Evolutionary conservation across 1,140 invertebrate genomes (phyloP).

Genomic region (Drosophila baimaii): DNA sequence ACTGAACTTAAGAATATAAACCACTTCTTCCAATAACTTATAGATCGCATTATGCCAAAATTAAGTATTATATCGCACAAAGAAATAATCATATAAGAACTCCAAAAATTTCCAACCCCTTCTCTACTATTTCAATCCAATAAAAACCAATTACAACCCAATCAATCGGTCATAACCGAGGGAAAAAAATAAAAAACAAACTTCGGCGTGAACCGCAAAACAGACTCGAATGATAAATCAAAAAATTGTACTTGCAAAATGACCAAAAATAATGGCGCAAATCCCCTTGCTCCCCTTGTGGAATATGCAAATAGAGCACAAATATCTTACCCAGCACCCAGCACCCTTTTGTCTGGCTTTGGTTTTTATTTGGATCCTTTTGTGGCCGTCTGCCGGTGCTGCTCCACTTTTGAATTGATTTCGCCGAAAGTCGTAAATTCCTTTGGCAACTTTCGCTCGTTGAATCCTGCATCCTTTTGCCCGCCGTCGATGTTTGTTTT

Average conservation of each 20-base stretch:
- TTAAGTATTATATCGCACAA: not conserved
- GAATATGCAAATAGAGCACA: conserved; percentile 46
- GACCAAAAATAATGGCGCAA: conserved; percentile 23
- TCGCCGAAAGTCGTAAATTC: conserved; percentile 78
- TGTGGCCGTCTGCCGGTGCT: conserved; percentile 35
- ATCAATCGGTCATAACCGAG: conserved; percentile 54
- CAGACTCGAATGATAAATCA: conserved; percentile 61
- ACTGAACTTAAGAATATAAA: too few relatives aligned
- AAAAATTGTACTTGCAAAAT: conserved; percentile 45
- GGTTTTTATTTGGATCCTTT: conserved; percentile 30
- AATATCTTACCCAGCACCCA: conserved; percentile 23
- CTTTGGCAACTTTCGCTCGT: conserved; percentile 72
- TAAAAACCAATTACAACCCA: conserved; percentile 72
- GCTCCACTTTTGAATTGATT: conserved; percentile 75
- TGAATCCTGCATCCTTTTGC: conserved; percentile 41
- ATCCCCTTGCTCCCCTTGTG: conserved; percentile 23
- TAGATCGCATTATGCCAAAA: not conserved
- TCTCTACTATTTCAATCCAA: conserved; percentile 28
- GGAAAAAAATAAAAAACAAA: conserved; percentile 35
- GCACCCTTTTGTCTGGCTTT: conserved; percentile 28
- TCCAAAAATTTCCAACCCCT: not conserved
- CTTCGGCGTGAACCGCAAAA: conserved; percentile 36
- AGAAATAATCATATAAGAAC: not conserved
- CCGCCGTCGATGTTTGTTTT: conserved; percentile 48
- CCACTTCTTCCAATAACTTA: not conserved